These are phyloP conservation scores for Xiphorhynchus elegans DNA, from an alignment of 2,113 vertebrate genomes.

Conservation along the genomic window DNA sequence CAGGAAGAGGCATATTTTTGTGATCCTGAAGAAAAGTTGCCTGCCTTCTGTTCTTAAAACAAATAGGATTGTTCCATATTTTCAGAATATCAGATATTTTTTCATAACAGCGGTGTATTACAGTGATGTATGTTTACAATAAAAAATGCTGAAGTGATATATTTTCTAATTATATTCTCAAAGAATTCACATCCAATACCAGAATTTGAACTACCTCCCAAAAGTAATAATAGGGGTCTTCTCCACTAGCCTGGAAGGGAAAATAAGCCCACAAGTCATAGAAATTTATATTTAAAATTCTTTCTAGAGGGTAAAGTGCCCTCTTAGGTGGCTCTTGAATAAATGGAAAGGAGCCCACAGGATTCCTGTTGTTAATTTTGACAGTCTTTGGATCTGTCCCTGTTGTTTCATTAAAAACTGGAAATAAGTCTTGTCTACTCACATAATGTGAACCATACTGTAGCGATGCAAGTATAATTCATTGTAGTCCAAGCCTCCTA, in stretches of 20 bases:
- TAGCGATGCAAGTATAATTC: constrained; percentile 28
- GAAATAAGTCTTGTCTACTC: constrained; percentile 38
- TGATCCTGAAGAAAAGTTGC: background rate
- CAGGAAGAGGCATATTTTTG: background rate
- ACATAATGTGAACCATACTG: constrained; percentile 58
- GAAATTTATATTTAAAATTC: constrained; percentile 6
- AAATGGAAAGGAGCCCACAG: constrained; percentile 11
- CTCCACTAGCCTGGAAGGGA: background rate
- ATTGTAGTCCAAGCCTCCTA: background rate
- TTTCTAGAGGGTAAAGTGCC: constrained; percentile 7
- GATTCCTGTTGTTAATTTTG: background rate
- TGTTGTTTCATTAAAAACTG: constrained; percentile 52
- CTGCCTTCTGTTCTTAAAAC: background rate
- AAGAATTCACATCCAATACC: background rate
- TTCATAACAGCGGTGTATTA: background rate
- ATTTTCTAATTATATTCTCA: constrained; percentile 33
- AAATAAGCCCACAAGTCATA: background rate
- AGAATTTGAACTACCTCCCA: background rate
- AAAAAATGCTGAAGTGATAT: constrained; percentile 27
- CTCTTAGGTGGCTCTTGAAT: constrained; percentile 29
- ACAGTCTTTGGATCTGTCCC: constrained; percentile 7
- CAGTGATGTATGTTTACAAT: constrained; percentile 35
- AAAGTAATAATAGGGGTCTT: background rate
- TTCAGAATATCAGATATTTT: background rate
- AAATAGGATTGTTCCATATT: background rate